phyloP scores from a whole-genome alignment of 1,140 invertebrate genomes.

The Bactericera cockerelli region DNA sequence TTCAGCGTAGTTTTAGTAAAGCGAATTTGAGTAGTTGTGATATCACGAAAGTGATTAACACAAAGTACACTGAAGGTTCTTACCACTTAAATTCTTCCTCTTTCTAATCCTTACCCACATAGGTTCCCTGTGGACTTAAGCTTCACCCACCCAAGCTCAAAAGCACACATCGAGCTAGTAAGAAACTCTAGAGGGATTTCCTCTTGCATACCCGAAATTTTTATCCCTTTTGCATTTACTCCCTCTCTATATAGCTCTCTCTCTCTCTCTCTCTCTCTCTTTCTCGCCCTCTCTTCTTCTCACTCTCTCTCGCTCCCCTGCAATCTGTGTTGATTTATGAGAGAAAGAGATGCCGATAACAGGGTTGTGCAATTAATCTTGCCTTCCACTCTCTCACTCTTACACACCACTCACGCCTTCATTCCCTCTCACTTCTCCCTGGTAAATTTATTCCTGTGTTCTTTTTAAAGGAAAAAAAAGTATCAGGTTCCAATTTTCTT shows the following conservation, averaged over 20 bases:
- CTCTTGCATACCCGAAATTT: too few species aligned
- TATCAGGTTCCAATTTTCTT: conserved; percentile 9
- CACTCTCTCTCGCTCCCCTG: background rate
- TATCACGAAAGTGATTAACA: too few species aligned
- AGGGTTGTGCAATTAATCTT: conserved; percentile 7
- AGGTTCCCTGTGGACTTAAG: too few species aligned
- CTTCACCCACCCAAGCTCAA: too few species aligned
- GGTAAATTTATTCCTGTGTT: background rate
- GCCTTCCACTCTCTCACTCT: background rate
- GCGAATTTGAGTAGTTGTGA: too few species aligned
- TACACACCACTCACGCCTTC: background rate
- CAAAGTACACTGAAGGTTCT: too few species aligned
- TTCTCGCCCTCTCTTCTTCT: background rate
- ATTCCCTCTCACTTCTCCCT: background rate
- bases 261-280: background rate
- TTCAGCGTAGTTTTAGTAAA: too few species aligned
- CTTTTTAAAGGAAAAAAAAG: too few species aligned
- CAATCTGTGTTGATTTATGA: conserved; percentile 9
- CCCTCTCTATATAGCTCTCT: background rate
- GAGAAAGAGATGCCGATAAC: conserved; percentile 5
- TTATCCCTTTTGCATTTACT: background rate
- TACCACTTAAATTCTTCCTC: too few species aligned
- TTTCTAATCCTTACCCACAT: too few species aligned
- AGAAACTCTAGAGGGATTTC: too few species aligned
- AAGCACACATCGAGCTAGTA: too few species aligned